Percentiles rank a stretch among this genome's conserved stretches.
Evolutionary conservation across 2,113 vertebrate genomes (phyloP).

Genomic region (Perca schrenkii): DNA sequence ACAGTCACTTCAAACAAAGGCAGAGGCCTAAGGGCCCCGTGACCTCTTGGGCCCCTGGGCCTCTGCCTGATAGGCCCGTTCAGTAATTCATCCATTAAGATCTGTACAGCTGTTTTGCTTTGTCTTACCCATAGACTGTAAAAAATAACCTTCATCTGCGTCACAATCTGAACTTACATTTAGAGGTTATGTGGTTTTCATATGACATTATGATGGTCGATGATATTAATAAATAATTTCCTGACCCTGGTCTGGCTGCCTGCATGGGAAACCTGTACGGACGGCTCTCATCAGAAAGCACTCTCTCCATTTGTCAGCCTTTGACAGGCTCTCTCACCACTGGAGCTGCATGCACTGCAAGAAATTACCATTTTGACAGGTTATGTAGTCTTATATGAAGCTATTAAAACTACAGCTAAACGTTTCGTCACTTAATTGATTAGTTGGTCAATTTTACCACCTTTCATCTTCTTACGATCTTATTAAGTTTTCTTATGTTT

Average conservation of each 20-base stretch:
- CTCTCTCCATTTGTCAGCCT: slow-evolving; percentile 77
- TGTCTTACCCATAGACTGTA: neutral
- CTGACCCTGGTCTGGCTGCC: slow-evolving; percentile 46
- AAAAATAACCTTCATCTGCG: neutral
- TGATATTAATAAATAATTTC: slow-evolving; percentile 42
- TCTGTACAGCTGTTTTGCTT: neutral
- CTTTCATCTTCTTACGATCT: neutral
- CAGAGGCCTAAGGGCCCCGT: neutral
- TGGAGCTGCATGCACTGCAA: slow-evolving; percentile 67
- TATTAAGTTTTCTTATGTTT: neutral
- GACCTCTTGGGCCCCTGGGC: neutral
- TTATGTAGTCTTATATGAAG: neutral
- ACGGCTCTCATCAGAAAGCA: slow-evolving; percentile 75
- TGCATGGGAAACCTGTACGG: slow-evolving; percentile 70
- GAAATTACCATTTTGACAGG: slow-evolving; percentile 46
- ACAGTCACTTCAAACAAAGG: neutral
- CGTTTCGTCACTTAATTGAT: neutral
- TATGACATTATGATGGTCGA: slow-evolving; percentile 12
- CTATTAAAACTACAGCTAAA: slow-evolving; percentile 6
- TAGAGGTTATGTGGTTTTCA: slow-evolving; percentile 22
- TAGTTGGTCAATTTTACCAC: neutral
- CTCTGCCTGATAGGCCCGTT: no score
- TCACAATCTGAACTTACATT: neutral
- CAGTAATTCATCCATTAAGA: neutral
- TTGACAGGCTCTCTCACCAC: slow-evolving; percentile 59